Evolutionary conservation across 1,140 invertebrate species (phyloP), one percentile per base, ranked within the genome.

Genomic region (Lasioglossum albipes): DNA sequence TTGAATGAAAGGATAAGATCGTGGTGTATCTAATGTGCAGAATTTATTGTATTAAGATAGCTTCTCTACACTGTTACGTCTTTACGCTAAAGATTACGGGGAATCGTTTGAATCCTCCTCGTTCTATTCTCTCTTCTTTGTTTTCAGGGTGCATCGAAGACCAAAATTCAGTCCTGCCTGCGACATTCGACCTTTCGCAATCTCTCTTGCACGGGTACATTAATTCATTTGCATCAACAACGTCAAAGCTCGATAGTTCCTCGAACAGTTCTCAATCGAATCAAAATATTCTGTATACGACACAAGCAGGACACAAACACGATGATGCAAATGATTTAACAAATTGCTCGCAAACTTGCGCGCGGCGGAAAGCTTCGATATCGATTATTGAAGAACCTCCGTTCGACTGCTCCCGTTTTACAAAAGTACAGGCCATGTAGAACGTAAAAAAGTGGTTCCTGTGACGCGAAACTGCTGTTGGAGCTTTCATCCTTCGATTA

Each of bases 41-140:
- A 82, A 82, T 84, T 84, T 84, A 84, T 84, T 84, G 42, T 83
- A 81, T 13, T 75, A 70, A 76, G 70, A 67, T 82, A 71, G 77
- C 78, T 66, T 68, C 41, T 70, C 82, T 84, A 84, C 82, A 84
- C 45, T 81, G 20, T 69, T 84, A 81, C 54, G 45, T 72, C 65
- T 57, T 75, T 69, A 78, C 27, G 52, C 73, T 77, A 82, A 65
- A 66, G 49, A 72, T 72, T 62, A 52, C 66, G 20, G 20, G 77
- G 78, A 77, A 80, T 61, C 78, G 77, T 80, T 83, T 72, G 62
- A 75, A 72, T 81, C 79, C 61, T 68, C 69, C 22, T 69, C n/a
- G 36, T 42, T 57, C 18, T 71, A 45, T 62, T 22, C 65, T 42
- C 57, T 61, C 54, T 61, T 18, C 62, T 81, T 69, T 76, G 69